phyloP scores from a whole-genome alignment of 1,140 invertebrate genomes.

The Aphaenogaster floridana region DNA sequence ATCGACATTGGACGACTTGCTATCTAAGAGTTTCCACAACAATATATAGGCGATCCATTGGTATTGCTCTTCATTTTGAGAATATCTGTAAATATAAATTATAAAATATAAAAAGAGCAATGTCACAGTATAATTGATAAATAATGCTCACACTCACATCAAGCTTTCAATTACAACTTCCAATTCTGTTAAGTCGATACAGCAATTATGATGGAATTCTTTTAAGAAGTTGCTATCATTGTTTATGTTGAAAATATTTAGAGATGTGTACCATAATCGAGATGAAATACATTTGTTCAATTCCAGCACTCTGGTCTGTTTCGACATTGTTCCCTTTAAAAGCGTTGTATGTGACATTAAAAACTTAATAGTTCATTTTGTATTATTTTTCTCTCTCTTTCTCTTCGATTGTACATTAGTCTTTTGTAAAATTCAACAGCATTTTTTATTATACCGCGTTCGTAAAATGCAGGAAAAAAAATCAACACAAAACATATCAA shows the following conservation, averaged over 20 bases:
- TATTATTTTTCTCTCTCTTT: background rate
- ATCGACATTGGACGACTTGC: background rate
- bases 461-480: background rate
- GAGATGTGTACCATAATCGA: constrained; percentile 71
- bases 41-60: constrained; percentile 66
- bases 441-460: background rate
- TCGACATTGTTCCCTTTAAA: constrained; percentile 58
- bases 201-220: constrained; percentile 41
- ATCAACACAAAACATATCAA: background rate
- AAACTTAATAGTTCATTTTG: background rate
- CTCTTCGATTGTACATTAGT: background rate
- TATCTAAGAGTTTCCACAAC: constrained; percentile 45
- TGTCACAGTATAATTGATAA: background rate
- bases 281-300: constrained; percentile 67
- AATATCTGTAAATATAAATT: constrained; percentile 37
- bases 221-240: constrained; percentile 7
- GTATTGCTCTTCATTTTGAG: constrained; percentile 33
- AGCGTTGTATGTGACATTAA: background rate
- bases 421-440: background rate
- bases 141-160: constrained; percentile 60
- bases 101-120: background rate
- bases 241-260: constrained; percentile 47
- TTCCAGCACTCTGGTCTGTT: constrained; percentile 23
- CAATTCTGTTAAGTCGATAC: constrained; percentile 47
- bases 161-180: constrained; percentile 40